A percentile compares a stretch with the other conserved stretches of the same genome.
These are phyloP conservation scores for Melieria crassipennis DNA, from an alignment of 2,888 invertebrate species.

Conservation along the genomic window DNA sequence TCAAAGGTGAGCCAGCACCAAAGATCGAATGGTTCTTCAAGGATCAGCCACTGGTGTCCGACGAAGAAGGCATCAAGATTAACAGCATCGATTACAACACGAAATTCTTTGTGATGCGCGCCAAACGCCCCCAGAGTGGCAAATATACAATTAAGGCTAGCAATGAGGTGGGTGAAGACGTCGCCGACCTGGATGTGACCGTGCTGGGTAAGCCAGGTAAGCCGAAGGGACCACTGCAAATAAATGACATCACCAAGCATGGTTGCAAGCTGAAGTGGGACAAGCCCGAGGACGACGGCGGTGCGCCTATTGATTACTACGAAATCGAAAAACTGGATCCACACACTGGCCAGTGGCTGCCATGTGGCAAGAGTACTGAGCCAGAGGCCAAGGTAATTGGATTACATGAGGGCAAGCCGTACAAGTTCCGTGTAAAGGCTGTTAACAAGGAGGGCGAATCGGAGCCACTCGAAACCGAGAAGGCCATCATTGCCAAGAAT, in stretches of 20 bases:
- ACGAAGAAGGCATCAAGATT: conserved; percentile 72
- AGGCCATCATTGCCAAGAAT: conserved; percentile 97
- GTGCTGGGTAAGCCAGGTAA: conserved; percentile 83
- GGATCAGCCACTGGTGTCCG: conserved; percentile 74
- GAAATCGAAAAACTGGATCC: conserved; percentile 96
- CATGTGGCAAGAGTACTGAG: conserved; percentile 86
- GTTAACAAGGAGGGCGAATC: conserved; percentile 99
- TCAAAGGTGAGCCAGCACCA: conserved; percentile 94
- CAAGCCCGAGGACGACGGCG: conserved; percentile 96
- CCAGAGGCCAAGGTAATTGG: conserved; percentile 86
- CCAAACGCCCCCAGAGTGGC: conserved; percentile 83
- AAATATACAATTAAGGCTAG: conserved; percentile 89
- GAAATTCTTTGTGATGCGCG: conserved; percentile 85
- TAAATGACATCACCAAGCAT: conserved; percentile 88
- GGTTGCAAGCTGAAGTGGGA: conserved; percentile 93
- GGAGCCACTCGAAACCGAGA: conserved; percentile 93
- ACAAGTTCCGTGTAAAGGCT: conserved; percentile 97
- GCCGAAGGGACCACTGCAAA: conserved; percentile 88
- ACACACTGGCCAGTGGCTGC: conserved; percentile 91
- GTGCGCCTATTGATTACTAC: conserved; percentile 91
- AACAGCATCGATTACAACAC: conserved; percentile 91
- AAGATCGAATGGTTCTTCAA: conserved; percentile 89
- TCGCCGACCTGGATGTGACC: conserved; percentile 89
- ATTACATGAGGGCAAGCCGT: conserved; percentile 93
- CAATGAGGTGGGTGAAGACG: conserved; percentile 93